phyloP scores from a whole-genome alignment of 1,140 invertebrate genomes.

The Drosophila dunni region DNA sequence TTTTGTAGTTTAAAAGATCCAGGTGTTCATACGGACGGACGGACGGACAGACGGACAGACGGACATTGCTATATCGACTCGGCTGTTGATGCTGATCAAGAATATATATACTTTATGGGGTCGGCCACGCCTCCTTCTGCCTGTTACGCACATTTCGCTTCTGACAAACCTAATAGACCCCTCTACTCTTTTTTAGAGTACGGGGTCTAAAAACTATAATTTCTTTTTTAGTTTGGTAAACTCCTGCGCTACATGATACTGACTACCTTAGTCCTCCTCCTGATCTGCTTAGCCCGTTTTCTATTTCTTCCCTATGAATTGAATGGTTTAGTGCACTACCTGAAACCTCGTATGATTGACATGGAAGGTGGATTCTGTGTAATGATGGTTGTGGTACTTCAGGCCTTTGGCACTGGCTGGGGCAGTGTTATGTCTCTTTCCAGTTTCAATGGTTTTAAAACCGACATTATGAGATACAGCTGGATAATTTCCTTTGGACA shows the following conservation, averaged over 20 bases:
- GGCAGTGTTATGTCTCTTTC: constrained; percentile 95
- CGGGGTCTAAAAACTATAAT: too few species aligned
- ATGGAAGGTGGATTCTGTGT: constrained; percentile 17
- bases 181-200: too few species aligned
- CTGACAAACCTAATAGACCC: too few species aligned
- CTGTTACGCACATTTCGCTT: too few species aligned
- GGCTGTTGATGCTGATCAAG: too few species aligned
- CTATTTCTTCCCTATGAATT: constrained; percentile 88
- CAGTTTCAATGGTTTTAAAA: constrained; percentile 95
- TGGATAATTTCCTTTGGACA: constrained; percentile 74
- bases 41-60: too few species aligned
- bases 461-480: constrained; percentile 86
- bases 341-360: constrained; percentile 86
- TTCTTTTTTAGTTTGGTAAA: constrained; percentile 56
- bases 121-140: too few species aligned
- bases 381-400: constrained; percentile 51
- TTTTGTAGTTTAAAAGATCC: too few species aligned
- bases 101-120: too few species aligned
- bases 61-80: too few species aligned
- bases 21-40: too few species aligned
- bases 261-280: constrained; percentile 37
- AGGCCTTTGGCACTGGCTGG: constrained; percentile 93
- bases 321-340: constrained; percentile 91
- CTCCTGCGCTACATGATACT: constrained; percentile 55
- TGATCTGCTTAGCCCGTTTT: constrained; percentile 58